phyloP scores from a whole-genome alignment of 1,140 invertebrate species.

The Acromyrmex charruanus region DNA sequence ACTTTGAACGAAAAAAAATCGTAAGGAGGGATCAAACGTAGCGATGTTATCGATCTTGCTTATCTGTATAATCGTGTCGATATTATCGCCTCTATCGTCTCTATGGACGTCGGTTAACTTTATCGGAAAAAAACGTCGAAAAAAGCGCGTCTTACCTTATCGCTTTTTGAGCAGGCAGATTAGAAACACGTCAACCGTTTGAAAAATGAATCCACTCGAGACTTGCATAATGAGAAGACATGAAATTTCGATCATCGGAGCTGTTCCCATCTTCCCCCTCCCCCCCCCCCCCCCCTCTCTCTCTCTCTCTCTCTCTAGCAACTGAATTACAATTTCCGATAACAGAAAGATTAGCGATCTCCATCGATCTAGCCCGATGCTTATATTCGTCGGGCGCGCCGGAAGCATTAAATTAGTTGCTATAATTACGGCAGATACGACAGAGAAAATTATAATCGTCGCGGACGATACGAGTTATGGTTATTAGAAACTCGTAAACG shows the following conservation, averaged over 20 bases:
- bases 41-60: background rate
- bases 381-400: slow-evolving; percentile 52
- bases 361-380: slow-evolving; percentile 50
- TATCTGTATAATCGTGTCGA: slow-evolving; percentile 18
- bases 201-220: slow-evolving; percentile 23
- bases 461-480: slow-evolving; percentile 43
- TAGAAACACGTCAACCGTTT: background rate
- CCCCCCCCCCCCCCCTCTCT: background rate
- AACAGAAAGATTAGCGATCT: slow-evolving; percentile 64
- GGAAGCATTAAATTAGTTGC: slow-evolving; percentile 67
- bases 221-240: slow-evolving; percentile 29
- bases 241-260: slow-evolving; percentile 25
- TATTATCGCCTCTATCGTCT: slow-evolving; percentile 3
- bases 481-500: slow-evolving; percentile 30
- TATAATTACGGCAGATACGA: slow-evolving; percentile 61
- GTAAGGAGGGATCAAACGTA: background rate
- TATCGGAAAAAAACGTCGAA: slow-evolving; percentile 1
- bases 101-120: slow-evolving; percentile 3
- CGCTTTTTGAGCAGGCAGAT: slow-evolving; percentile 11
- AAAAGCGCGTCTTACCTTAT: slow-evolving; percentile 24
- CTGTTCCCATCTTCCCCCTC: background rate
- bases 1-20: slow-evolving; percentile 4
- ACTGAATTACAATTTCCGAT: slow-evolving; percentile 63
- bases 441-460: slow-evolving; percentile 58
- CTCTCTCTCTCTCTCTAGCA: background rate